Conservation (phyloP, 2,797 vertebrate species). For the Centroberyx gerrardi region DNA sequence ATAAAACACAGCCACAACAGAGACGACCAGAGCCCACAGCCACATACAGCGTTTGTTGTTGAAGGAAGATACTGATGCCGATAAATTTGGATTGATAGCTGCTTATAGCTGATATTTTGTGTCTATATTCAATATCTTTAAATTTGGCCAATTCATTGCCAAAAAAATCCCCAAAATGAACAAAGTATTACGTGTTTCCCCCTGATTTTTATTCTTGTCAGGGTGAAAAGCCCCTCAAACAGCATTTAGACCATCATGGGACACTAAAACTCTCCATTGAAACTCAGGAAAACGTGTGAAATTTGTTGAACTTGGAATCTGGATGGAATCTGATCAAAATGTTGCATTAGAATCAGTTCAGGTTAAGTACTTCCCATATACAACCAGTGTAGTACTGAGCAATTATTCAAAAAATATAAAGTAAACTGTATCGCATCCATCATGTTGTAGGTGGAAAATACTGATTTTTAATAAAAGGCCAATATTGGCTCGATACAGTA, state of each 20-base stretch:
- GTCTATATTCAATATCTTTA: not conserved
- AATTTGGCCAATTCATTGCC: not conserved
- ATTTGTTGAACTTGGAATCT: too few species aligned
- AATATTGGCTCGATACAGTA: not conserved
- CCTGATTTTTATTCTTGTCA: too few species aligned
- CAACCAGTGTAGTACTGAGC: not conserved
- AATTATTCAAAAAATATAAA: not conserved
- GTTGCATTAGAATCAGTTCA: too few species aligned
- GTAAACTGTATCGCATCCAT: too few species aligned
- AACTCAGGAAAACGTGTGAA: too few species aligned
- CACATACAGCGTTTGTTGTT: not conserved
- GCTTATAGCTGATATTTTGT: not conserved
- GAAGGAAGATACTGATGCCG: too few species aligned
- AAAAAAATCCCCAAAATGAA: not conserved
- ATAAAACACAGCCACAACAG: slow-evolving; percentile 13
- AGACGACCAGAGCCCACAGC: not conserved
- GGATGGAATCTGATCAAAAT: too few species aligned
- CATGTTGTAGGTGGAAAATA: not conserved
- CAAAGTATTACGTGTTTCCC: too few species aligned
- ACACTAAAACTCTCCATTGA: too few species aligned
- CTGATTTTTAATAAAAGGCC: not conserved
- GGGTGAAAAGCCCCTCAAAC: too few species aligned
- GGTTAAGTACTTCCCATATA: too few species aligned
- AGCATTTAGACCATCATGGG: too few species aligned
- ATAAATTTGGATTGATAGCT: not conserved